A percentile compares a stretch with the other conserved stretches of the same genome.
Evolutionary conservation across 2,888 invertebrate species (phyloP).

Genomic region (Arrhopalites spinosus): DNA sequence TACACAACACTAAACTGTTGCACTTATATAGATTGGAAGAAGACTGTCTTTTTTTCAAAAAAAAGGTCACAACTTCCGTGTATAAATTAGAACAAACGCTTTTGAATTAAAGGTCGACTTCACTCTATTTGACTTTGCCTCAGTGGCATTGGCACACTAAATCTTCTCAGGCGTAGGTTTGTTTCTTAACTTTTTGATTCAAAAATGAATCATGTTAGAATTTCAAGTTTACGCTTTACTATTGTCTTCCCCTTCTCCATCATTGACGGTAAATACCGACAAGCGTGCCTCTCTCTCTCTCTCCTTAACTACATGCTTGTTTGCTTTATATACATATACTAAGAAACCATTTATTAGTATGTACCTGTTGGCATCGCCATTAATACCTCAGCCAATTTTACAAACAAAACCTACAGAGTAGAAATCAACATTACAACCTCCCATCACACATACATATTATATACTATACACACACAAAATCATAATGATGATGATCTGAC

Average conservation of each 20-base stretch:
- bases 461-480: neutral
- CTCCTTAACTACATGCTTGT: neutral
- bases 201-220: slow-evolving; percentile 15
- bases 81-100: slow-evolving; percentile 27
- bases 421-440: neutral
- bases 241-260: neutral
- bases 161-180: slow-evolving; percentile 17
- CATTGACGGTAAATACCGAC: slow-evolving; percentile 14
- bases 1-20: neutral
- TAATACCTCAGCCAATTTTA: neutral
- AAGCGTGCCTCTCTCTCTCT: slow-evolving; percentile 7
- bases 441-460: neutral
- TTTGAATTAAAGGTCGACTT: slow-evolving; percentile 28
- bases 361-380: neutral
- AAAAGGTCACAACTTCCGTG: slow-evolving; percentile 32
- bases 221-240: too few species aligned
- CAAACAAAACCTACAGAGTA: neutral
- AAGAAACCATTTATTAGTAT: neutral
- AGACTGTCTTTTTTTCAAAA: neutral
- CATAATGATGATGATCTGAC: neutral
- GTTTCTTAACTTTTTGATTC: neutral
- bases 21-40: neutral
- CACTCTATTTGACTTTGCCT: slow-evolving; percentile 7
- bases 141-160: slow-evolving; percentile 22
- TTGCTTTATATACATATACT: neutral